Percentiles rank a stretch among this genome's conserved stretches.
phyloP scores from a whole-genome alignment of 53 echinoderm and acorn worm genomes.

The Temnopleurus reevesii region DNA sequence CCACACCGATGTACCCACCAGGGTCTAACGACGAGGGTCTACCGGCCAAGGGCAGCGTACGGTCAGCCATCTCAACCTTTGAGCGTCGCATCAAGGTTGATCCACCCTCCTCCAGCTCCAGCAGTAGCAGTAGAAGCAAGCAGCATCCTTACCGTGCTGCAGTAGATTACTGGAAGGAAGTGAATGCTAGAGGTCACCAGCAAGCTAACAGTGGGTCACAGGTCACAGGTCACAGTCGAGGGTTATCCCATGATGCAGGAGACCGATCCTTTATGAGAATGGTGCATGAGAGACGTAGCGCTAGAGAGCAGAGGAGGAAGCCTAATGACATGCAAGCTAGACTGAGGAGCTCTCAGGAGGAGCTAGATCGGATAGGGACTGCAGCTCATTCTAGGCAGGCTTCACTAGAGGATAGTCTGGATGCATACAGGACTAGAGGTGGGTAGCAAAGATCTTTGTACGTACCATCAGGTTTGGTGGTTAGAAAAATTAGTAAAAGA shows the following conservation, averaged over 20 bases:
- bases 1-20: constrained; percentile 57
- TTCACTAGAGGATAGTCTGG: constrained; percentile 66
- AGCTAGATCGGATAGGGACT: constrained; percentile 73
- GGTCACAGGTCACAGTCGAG: not conserved
- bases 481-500: too few relatives aligned
- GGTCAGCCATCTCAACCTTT: constrained; percentile 76
- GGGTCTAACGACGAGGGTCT: constrained; percentile 41
- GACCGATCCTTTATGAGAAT: constrained; percentile 75
- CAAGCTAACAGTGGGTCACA: not conserved
- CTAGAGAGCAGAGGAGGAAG: constrained; percentile 67
- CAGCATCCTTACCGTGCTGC: constrained; percentile 81
- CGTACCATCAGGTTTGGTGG: too few relatives aligned
- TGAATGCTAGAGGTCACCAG: constrained; percentile 19
- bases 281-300: constrained; percentile 83
- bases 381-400: constrained; percentile 61
- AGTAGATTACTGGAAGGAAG: constrained; percentile 81
- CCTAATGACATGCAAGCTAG: constrained; percentile 55
- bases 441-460: too few relatives aligned
- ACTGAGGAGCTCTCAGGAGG: constrained; percentile 83
- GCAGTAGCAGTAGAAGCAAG: not conserved
- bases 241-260: constrained; percentile 59
- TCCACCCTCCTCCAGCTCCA: constrained; percentile 43
- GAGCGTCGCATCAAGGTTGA: constrained; percentile 73
- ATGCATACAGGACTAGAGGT: constrained; percentile 72
- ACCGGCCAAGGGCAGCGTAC: constrained; percentile 70